Base-by-base conservation (phyloP, 2,113 vertebrate genomes). In the Sinocyclocheilus anshuiensis region DNA sequence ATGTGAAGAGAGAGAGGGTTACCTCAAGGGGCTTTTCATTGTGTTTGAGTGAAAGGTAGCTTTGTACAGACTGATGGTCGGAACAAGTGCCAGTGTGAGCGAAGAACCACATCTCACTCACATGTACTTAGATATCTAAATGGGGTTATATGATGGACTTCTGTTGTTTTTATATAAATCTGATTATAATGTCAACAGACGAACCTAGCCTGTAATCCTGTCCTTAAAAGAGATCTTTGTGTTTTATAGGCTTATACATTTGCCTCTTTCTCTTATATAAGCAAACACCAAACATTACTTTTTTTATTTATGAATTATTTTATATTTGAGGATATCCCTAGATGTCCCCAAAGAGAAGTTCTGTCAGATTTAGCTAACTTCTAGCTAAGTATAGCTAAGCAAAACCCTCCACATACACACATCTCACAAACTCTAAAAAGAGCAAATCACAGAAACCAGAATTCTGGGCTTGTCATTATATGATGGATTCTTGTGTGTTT, bases 1-100 rank as follows among this genome's bases (percentile, higher is more conserved):
- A 84, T 82, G 86, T 86, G 87, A 81, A 39, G 16, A 33, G 57
- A 93, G 85, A 90, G 88, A 90, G 89, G 77, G 91, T 91, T 90
- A 93, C 89, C 92, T 93, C 90, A 84, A 92, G 89, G 89, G 82
- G 87, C 24, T 33, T 74, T 85, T 82, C 77, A 79, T 71, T 84
- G 85, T 83, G 86, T 78, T 61, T 92, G 91, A 93, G 92, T 90
- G 93, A 89, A 90, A 89, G 77, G 84, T 74, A 89, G 79, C 39
- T 91, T 89, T 91, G 89, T 91, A 89, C 91, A 90, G 84, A 89
- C 26, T 81, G 91, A 92, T 86, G 33, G 87, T 8, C 61, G 76
- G 86, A 89, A 53, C 71, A 89, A 91, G 87, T 89, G 74, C 33
- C 45, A 20, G 45, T 77, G 63, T 71, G 12, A 74, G 42, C 50